Evolutionary conservation across 2,888 invertebrate species (phyloP).

Genomic region (Leptinotarsa haldemani): DNA sequence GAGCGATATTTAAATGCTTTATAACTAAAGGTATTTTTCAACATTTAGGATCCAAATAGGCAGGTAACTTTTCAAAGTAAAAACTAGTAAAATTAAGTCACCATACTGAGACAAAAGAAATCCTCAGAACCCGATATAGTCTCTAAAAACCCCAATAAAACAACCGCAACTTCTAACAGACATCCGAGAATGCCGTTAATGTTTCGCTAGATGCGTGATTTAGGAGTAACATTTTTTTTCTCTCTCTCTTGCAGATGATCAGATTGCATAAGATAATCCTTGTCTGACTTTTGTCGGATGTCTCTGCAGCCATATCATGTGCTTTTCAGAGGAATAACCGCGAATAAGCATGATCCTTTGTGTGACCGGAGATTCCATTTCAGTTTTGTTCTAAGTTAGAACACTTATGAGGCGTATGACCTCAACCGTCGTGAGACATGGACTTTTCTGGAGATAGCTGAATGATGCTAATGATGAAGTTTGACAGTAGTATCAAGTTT

Average conservation of each 20-base stretch:
- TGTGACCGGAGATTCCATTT: slow-evolving; percentile 30
- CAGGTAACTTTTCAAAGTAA: too few species aligned
- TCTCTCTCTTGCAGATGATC: slow-evolving; percentile 13
- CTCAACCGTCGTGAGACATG: background rate
- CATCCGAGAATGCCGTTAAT: slow-evolving; percentile 13
- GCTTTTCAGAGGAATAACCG: slow-evolving; percentile 33
- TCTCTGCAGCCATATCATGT: slow-evolving; percentile 25
- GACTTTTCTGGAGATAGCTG: background rate
- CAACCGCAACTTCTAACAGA: slow-evolving; percentile 10
- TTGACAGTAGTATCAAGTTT: background rate
- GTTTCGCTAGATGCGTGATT: slow-evolving; percentile 14
- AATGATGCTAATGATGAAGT: background rate
- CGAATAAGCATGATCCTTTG: slow-evolving; percentile 35
- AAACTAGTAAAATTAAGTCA: too few species aligned
- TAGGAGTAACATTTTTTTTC: slow-evolving; percentile 1
- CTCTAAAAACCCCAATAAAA: background rate
- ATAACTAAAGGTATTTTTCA: too few species aligned
- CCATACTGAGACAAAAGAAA: background rate
- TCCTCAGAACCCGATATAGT: background rate
- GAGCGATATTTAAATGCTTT: too few species aligned
- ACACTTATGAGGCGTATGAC: background rate
- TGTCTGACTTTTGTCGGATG: slow-evolving; percentile 11
- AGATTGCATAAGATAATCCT: slow-evolving; percentile 20
- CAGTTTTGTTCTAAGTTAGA: slow-evolving; percentile 5
- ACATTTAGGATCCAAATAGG: too few species aligned